Base-by-base conservation (phyloP, 2,797 vertebrate species). In the Etheostoma nigrum region DNA sequence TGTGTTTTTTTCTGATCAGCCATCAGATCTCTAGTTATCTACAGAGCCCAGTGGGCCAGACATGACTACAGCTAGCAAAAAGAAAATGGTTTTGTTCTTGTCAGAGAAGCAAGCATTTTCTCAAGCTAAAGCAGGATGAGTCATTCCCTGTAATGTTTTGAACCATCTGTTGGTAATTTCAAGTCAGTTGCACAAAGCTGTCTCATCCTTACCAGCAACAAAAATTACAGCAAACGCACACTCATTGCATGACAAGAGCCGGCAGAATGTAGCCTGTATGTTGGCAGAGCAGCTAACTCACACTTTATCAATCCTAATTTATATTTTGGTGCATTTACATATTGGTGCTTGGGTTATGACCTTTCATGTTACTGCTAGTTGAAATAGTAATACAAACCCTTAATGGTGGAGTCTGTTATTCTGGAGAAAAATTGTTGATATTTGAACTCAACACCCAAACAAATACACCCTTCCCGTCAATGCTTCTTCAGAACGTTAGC, bases 151-250 rank as follows among this genome's bases (percentile, higher is more conserved):
- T 77, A 79, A 86, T 89, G 85, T 85, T 91, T 71, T 49, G 52
- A 71, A 81, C 78, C 88, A 92, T 92, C 86, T 91, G 92, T 61
- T 81, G 72, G 60, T 78, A 88, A 92, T 93, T 92, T 89, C 63
- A 76, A 71, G 61, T 57, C 66, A 79, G 85, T 81, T 87, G 73
- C 72, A 90, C 69, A 85, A 73, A 89, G 63, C 74, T 59, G 79
- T 85, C 81, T 89, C 85, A 79, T 89, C 82, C 84, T 88, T 78
- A 88, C 78, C 85, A 85, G 86, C 58, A 79, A 78, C 82, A 83
- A 79, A 67, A 91, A 85, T 79, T 76, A 78, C 36, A 76, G 61
- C 61, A 54, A 87, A 86, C 62, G 78, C 75, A 76, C 71, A 70
- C 54, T 86, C 47, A 69, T 66, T 1, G 76, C 81, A 86, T 64